Evolutionary conservation across 2,797 vertebrate species (phyloP), one percentile per base, ranked within the genome.

Genomic region (Buceros bicornis): DNA sequence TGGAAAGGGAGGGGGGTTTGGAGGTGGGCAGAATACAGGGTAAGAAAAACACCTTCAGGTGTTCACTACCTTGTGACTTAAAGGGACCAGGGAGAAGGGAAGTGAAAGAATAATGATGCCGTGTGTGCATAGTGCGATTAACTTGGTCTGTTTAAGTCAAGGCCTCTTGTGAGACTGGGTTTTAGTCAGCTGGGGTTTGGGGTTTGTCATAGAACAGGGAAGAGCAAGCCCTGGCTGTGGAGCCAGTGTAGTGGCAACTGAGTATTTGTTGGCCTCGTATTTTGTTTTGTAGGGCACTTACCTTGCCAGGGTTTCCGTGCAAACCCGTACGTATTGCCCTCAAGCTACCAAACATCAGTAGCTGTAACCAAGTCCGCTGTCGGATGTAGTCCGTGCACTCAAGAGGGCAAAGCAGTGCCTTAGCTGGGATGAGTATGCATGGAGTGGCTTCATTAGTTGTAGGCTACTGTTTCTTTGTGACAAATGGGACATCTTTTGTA

Each of bases 401-500:
- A 3, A 35, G 66, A 16, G 16, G 42, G 28, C n/a, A 16, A 29
- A 7, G 18, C 4, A 22, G 31, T 9, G 74, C 20, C 35, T 50
- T 13, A 33, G 2, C 51, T 57, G 10, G 56, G 28, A 18, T 62
- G 57, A 35, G 57, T 9, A 21, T 48, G 8, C 11, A 5, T 26
- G 4, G 6, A 43, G 10, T 14, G 60, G 62, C 48, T 81, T 50
- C 19, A 31, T 22, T 58, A 61, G 1, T 33, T 26, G 8, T 18
- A 51, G 24, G 33, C 25, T 22, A 16, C 33, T 47, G 31, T 16
- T 29, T 96, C 96, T 95, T 95, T 78, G 7, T 77, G 73, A 89
- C 33, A 70, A 91, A 82, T 51, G 87, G 94, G 67, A 73, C 95
- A 91, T 95, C 95, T 89, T 92, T 90, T 97, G 97, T 97, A 92